phyloP scores from a whole-genome alignment of 53 echinoderm and acorn worm species.

The Astropecten irregularis region DNA sequence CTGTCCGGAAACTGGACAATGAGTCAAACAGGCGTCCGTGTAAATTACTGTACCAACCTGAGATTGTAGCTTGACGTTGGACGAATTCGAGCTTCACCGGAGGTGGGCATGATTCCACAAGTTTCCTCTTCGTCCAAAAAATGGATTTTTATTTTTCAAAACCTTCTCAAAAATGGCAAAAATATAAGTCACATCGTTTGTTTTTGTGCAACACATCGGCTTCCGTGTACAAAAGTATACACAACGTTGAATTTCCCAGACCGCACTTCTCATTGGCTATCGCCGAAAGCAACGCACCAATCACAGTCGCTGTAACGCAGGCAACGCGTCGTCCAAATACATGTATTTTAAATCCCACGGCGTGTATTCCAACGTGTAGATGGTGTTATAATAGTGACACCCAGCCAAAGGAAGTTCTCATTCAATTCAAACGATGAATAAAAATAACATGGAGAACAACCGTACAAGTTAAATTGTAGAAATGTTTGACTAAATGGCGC shows the following conservation, averaged over 20 bases:
- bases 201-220: no score
- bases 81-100: conserved; percentile 79
- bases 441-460: neutral
- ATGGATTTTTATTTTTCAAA: neutral
- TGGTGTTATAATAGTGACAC: neutral
- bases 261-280: conserved; percentile 24
- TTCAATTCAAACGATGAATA: neutral
- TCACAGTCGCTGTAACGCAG: conserved; percentile 37
- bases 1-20: conserved; percentile 25
- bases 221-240: no score
- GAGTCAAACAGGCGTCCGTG: no score
- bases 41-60: conserved; percentile 47
- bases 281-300: neutral
- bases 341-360: neutral
- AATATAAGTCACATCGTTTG: no score
- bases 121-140: no score
- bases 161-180: no score
- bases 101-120: conserved; percentile 77
- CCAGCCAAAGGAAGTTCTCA: no score
- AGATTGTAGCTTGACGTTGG: conserved; percentile 80
- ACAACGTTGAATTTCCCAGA: conserved; percentile 57
- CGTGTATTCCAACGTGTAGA: neutral
- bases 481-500: no score
- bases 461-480: no score
- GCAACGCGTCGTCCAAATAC: conserved; percentile 43